phyloP scores from a whole-genome alignment of 2,888 invertebrate species.

The Parnassius orleans region DNA sequence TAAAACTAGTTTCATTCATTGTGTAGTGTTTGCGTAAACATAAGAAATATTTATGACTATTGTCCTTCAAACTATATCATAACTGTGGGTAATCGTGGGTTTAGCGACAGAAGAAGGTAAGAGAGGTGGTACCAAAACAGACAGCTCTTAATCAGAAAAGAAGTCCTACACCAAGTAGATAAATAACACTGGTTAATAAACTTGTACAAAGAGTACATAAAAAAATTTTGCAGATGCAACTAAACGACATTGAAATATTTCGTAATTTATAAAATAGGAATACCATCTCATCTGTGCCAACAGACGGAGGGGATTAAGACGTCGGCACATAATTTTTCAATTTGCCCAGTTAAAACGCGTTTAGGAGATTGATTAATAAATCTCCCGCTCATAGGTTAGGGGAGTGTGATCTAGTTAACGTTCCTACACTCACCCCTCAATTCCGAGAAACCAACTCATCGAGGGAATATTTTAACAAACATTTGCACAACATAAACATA shows the following conservation, averaged over 20 bases:
- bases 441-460: conserved; percentile 29
- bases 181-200: too few relatives aligned
- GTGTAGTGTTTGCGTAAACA: too few relatives aligned
- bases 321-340: conserved; percentile 73
- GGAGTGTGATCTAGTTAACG: conserved; percentile 67
- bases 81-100: too few relatives aligned
- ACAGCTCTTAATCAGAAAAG: too few relatives aligned
- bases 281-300: conserved; percentile 10
- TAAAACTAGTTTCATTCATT: too few relatives aligned
- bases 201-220: not conserved
- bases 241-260: conserved; percentile 18
- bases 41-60: too few relatives aligned
- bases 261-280: conserved; percentile 26
- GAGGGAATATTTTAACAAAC: conserved; percentile 25
- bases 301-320: conserved; percentile 43
- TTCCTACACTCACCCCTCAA: conserved; percentile 42
- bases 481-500: conserved; percentile 20
- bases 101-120: too few relatives aligned
- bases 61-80: too few relatives aligned
- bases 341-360: conserved; percentile 69
- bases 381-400: conserved; percentile 53
- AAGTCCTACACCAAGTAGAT: too few relatives aligned
- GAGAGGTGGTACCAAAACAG: too few relatives aligned
- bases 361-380: conserved; percentile 79
- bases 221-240: conserved; percentile 6